phyloP scores from a whole-genome alignment of 2,113 vertebrate genomes.

The Aegotheles bennettii region DNA sequence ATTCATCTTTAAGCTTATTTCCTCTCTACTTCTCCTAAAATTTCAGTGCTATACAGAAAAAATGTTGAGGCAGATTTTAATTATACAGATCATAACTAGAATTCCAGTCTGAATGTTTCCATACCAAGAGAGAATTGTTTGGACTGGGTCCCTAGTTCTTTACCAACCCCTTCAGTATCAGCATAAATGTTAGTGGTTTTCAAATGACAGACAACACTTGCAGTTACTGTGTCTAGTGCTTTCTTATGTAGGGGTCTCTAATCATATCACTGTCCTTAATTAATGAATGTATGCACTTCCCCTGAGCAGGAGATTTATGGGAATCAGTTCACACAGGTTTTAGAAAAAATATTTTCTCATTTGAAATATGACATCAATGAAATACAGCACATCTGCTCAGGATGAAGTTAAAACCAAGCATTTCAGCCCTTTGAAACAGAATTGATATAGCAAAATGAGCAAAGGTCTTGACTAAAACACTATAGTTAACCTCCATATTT shows the following conservation, averaged over 20 bases:
- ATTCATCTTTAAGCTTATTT: not conserved
- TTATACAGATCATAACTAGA: not conserved
- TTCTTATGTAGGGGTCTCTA: not conserved
- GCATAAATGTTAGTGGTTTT: not conserved
- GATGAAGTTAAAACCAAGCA: not conserved
- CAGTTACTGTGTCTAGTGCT: not conserved
- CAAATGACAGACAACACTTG: not conserved
- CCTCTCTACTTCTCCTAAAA: not conserved
- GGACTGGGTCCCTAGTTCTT: not conserved
- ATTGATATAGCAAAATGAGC: not conserved
- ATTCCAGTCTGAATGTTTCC: not conserved
- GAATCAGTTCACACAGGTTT: not conserved
- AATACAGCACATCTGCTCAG: not conserved
- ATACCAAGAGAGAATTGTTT: not conserved
- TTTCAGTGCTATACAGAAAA: not conserved
- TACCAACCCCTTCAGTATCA: not conserved
- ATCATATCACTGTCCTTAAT: not conserved
- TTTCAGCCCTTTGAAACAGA: not conserved
- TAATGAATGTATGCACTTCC: not conserved
- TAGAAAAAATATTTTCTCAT: not conserved
- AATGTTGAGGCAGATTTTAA: not conserved
- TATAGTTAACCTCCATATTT: not conserved
- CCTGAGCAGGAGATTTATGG: not conserved
- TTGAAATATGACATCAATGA: not conserved
- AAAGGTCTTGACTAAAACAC: not conserved